These are phyloP conservation scores for Molossus molossus DNA, from an alignment of 2,797 vertebrate species.

Conservation along the genomic window DNA sequence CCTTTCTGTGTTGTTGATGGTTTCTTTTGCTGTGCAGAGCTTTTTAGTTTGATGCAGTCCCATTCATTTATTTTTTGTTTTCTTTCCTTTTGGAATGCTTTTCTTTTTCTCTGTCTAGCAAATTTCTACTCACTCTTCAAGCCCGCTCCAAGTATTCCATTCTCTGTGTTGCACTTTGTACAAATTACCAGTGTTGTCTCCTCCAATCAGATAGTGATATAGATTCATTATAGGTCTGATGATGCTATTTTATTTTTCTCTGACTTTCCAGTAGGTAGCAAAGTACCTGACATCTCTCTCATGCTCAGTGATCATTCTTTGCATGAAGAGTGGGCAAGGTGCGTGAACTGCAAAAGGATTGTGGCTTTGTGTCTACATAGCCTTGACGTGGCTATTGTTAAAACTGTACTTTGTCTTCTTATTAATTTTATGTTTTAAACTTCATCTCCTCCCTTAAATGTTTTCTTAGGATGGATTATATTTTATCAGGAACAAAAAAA, in stretches of 20 bases:
- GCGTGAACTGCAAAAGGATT: neutral
- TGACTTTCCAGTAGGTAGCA: neutral
- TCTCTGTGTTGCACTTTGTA: neutral
- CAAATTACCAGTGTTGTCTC: neutral
- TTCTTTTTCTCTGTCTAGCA: neutral
- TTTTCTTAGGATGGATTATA: slow-evolving; percentile 76
- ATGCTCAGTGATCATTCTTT: neutral
- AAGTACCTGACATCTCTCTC: neutral
- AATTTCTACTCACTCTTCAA: slow-evolving; percentile 20
- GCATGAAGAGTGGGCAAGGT: neutral
- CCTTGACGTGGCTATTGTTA: neutral
- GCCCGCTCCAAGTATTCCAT: neutral
- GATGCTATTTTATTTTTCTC: neutral
- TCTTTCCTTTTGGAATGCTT: neutral
- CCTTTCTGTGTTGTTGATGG: neutral
- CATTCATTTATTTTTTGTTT: neutral
- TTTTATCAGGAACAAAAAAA: slow-evolving; percentile 64
- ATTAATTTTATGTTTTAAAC: slow-evolving; percentile 66
- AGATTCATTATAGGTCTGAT: neutral
- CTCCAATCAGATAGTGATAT: neutral
- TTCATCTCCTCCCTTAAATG: slow-evolving; percentile 70
- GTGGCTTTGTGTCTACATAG: neutral
- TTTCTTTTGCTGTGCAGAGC: neutral
- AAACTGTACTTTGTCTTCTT: slow-evolving; percentile 66
- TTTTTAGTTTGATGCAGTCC: neutral